Base-by-base conservation (phyloP, 2,888 invertebrate species). In the Sinodicranocentrus sp. region DNA sequence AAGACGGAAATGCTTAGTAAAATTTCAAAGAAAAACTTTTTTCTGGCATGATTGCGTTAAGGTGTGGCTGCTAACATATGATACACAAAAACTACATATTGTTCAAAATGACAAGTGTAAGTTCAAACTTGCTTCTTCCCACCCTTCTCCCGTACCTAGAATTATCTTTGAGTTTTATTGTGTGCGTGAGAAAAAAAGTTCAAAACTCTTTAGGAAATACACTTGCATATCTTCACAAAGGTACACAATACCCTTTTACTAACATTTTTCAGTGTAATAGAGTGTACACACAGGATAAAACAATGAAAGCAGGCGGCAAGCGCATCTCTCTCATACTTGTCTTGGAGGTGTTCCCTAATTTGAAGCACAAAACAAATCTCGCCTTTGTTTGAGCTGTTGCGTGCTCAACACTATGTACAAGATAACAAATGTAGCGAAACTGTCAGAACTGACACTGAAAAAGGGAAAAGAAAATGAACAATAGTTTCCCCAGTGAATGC, bases 381-480 rank as follows among this genome's bases (percentile, higher is more conserved):
- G 48, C 59, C 59, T 68, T 82, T 82, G 73, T 73, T 72, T 73
- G 57, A 33, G 17, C 65, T 67, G 59, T 82, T 82, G 73, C 73
- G 73, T 82, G 73, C 43, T 72, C 65, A 65, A 65, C 63, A 23
- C 72, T 67, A 48, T 65, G 28, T 19, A 70, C 44, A 43, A 82
- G 67, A 82, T 82, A 82, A 82, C 73, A 82, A 82, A 73, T 82
- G 73, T 82, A 82, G 54, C 44, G 54, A 68, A 80, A 73, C 54
- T 82, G 82, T 82, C 82, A 67, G 19, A 25, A n/a, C 59, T 73
- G 82, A 82, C 73, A 68, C 67, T 33, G 73, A 73, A 82, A 65
- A 73, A 48, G 70, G 25, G 21, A 57, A 17, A 71, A 71, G 54
- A 44, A 68, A 72, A 33, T 19, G 82, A 82, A 82, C 82, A 82